A percentile compares a stretch with the other conserved stretches of the same genome.
phyloP scores from a whole-genome alignment of 2,888 invertebrate genomes.

The Eristalis pertinax region DNA sequence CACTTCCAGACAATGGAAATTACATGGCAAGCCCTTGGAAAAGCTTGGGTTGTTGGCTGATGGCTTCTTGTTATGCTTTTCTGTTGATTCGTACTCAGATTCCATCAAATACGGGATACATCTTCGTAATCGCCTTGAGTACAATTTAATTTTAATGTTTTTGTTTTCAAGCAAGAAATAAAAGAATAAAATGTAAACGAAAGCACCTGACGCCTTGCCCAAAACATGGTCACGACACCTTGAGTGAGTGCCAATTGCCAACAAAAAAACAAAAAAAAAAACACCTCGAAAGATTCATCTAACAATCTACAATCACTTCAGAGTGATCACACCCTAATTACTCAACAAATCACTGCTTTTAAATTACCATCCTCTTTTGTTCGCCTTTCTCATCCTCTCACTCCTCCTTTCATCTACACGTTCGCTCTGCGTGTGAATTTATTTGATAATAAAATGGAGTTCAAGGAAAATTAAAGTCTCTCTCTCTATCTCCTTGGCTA shows the following conservation, averaged over 20 bases:
- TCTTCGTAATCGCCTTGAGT: too few relatives aligned
- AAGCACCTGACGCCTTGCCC: neutral
- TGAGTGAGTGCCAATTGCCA: neutral
- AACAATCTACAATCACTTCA: neutral
- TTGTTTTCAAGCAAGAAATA: too few relatives aligned
- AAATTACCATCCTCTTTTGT: conserved; percentile 4
- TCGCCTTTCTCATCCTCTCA: neutral
- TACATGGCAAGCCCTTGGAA: too few relatives aligned
- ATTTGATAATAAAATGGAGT: conserved; percentile 7
- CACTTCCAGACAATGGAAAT: too few relatives aligned
- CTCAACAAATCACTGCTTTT: conserved; percentile 3
- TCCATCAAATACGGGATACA: too few relatives aligned
- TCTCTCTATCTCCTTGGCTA: neutral
- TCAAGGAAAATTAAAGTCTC: neutral
- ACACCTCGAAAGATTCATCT: neutral
- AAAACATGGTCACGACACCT: neutral
- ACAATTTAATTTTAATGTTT: too few relatives aligned
- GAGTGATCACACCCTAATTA: neutral
- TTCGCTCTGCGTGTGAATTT: neutral
- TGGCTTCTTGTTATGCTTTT: too few relatives aligned
- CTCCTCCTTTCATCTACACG: neutral
- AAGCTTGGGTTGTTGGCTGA: too few relatives aligned
- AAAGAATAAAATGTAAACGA: neutral
- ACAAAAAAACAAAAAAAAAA: neutral
- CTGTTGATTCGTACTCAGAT: too few relatives aligned